A percentile compares a stretch with the other conserved stretches of the same genome.
Evolutionary conservation across 2,888 invertebrate species (phyloP).

Genomic region (Trichopria drosophilae): DNA sequence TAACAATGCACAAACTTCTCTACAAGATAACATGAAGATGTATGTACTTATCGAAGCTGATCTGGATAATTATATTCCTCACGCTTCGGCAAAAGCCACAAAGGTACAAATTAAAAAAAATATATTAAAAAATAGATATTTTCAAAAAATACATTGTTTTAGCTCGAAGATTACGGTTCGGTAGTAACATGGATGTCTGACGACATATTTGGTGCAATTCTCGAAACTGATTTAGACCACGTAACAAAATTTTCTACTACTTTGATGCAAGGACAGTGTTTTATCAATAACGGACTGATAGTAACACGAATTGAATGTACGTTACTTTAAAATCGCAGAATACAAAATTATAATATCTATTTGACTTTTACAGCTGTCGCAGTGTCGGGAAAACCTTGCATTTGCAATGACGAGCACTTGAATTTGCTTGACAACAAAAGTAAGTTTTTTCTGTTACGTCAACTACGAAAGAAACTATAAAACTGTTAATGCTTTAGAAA

Average conservation of each 20-base stretch:
- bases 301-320: constrained; percentile 79
- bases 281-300: constrained; percentile 76
- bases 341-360: constrained; percentile 1
- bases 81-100: constrained; percentile 45
- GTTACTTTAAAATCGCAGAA: constrained; percentile 45
- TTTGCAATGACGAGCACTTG: constrained; percentile 59
- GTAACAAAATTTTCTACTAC: constrained; percentile 73
- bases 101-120: too few species aligned
- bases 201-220: constrained; percentile 72
- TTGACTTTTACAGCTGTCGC: constrained; percentile 61
- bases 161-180: constrained; percentile 80
- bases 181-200: constrained; percentile 80
- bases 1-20: constrained; percentile 42
- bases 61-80: constrained; percentile 45
- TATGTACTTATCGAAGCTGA: constrained; percentile 56
- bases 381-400: constrained; percentile 64
- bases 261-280: constrained; percentile 72
- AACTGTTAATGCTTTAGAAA: constrained; percentile 37
- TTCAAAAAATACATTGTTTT: constrained; percentile 43
- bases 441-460: too few species aligned
- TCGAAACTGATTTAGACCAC: constrained; percentile 77
- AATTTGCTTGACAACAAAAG: constrained; percentile 50
- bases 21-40: constrained; percentile 46
- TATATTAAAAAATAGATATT: neutral
- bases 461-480: too few species aligned